phyloP scores from a whole-genome alignment of 2,888 invertebrate species.

The Melanotus villosus region DNA sequence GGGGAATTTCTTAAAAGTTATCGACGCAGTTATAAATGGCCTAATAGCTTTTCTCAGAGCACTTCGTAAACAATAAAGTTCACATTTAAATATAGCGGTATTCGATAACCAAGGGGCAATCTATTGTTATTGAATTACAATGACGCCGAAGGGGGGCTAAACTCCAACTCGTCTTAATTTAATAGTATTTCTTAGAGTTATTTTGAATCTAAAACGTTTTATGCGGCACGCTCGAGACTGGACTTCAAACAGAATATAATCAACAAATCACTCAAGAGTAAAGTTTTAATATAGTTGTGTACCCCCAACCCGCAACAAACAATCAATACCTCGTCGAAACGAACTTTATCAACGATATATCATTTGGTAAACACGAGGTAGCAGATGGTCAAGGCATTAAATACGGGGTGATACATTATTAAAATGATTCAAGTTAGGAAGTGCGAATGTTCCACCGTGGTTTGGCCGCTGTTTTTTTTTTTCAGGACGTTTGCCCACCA shows the following conservation, averaged over 20 bases:
- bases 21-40: neutral
- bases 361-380: conserved; percentile 16
- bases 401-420: conserved; percentile 33
- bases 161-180: conserved; percentile 2
- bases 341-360: conserved; percentile 30
- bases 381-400: conserved; percentile 33
- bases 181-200: conserved; percentile 17
- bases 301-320: neutral
- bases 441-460: conserved; percentile 13
- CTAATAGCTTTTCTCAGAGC: neutral
- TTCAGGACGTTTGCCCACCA: conserved; percentile 18
- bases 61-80: neutral
- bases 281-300: conserved; percentile 22
- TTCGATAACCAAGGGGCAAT: neutral
- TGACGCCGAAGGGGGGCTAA: conserved; percentile 7
- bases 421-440: conserved; percentile 31
- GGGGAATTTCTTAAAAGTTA: conserved; percentile 4
- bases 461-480: neutral
- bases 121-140: conserved; percentile 23
- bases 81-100: conserved; percentile 15
- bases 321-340: conserved; percentile 30
- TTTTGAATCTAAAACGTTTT: conserved; percentile 1
- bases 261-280: conserved; percentile 3
- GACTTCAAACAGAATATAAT: neutral
- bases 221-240: neutral